Base-by-base conservation (phyloP, 2,888 invertebrate genomes). In the Noctua pronuba region DNA sequence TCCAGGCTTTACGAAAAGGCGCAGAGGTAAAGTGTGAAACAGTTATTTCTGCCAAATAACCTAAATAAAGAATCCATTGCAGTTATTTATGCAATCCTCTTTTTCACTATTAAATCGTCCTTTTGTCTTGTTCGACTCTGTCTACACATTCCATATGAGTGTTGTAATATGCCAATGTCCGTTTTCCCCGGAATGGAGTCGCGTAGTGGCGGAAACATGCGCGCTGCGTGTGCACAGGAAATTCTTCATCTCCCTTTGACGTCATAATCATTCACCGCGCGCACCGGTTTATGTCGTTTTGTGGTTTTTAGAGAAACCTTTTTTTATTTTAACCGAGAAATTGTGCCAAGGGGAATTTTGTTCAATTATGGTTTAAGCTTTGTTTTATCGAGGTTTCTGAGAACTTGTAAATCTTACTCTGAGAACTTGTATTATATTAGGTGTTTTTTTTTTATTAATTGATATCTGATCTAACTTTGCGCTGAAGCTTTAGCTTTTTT, bases 241-340 rank as follows among this genome's bases (percentile, higher is more conserved):
- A 64, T 77, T 52, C 2, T 24, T 64, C 41, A 76, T n/a, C 60
- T 35, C 49, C 31, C 31, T 64, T 76, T 64, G 31, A 76, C 13
- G 18, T 41, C 64, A 44, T n/a, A 64, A 64, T 71, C 18, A 18
- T 60, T 31, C 18, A 24, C 3, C 24, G 28, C 24, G 44, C 60
- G 60, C 5, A 24, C 46, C 21, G n/a, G n/a, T 58, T 21, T 16
- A 21, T 21, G 18, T 13, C 28, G 38, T 21, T 67, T 28, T 70
- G 38, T 31, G 18, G 16, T 31, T 28, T 28, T 24, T 16, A 31
- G 16, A 72, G 28, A 46, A 38, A 28, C 67, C 10, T 31, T 31
- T 67, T 44, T 21, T 2, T 65, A n/a, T 41, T 65, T 65, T 1
- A 65, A 8, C n/a, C n/a, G 38, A 41, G 38, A 41, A 16, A 60